Base-by-base conservation (phyloP, 2,797 vertebrate species). In the Hapalemur alaotrensis region DNA sequence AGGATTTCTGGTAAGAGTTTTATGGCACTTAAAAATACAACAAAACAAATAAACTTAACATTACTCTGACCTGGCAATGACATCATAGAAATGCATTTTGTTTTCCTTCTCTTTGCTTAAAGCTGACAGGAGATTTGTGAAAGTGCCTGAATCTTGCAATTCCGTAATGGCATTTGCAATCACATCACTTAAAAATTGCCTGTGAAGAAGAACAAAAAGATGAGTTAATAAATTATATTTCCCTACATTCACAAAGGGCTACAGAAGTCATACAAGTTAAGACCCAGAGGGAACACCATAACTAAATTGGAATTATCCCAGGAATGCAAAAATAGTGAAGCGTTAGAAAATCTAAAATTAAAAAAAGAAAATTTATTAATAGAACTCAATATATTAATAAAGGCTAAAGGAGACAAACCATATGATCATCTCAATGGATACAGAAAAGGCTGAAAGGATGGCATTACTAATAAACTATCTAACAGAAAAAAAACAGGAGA, bases 171-270 rank as follows among this genome's bases (percentile, higher is more conserved):
- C 97, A 1, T 93, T 67, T 72, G 75, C 65, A 82, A 99, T 96
- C 61, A 99, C 95, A 32, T 99, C 97, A 22, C 97, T 98, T 59
- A 99, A 97, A 95, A 98, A 98, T 41, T 99, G 98, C 98, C 99
- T 99, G 96, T 63, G 95, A 90, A 22, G 89, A 97, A 80, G 95
- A 86, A 96, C 81, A 70, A 80, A 72, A 80, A 15, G 6, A 38
- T 11, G 38, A 46, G 25, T 86, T 69, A 63, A 52, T 91, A 41
- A 90, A 32, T 30, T 46, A 25, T 41, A 79, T 65, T 78, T 67
- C 30, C n/a, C 22, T 67, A 35, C 0, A 63, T 88, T 81, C 46
- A 91, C n/a, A 93, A 95, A 92, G 20, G 22, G 9, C 14, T 95
- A 35, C 23, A 89, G 59, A 95, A 89, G 38, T 81, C 59, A 92